phyloP scores from a whole-genome alignment of 1,140 invertebrate genomes.

The Calliphora vicina region DNA sequence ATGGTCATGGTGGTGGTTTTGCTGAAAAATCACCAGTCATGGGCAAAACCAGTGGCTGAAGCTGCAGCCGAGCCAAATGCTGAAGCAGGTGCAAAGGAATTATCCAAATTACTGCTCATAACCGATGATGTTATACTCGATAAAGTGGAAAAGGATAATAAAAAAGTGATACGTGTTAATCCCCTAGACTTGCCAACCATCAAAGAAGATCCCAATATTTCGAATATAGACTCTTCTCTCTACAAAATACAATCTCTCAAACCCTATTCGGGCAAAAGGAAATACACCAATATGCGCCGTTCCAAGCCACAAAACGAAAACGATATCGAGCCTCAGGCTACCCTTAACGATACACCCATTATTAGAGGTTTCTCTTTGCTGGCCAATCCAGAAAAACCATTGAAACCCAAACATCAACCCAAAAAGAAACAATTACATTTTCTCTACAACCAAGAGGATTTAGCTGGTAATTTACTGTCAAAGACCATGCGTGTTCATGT shows the following conservation, averaged over 20 bases:
- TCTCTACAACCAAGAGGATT: constrained; percentile 44
- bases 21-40: neutral
- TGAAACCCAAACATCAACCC: constrained; percentile 55
- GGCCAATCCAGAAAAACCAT: neutral
- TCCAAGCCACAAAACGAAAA: neutral
- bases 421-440: constrained; percentile 46
- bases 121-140: constrained; percentile 54
- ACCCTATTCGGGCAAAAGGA: constrained; percentile 39
- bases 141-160: constrained; percentile 49
- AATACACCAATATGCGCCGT: constrained; percentile 50
- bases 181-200: constrained; percentile 50
- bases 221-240: constrained; percentile 53
- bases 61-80: neutral
- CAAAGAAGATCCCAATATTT: constrained; percentile 47
- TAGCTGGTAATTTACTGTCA: constrained; percentile 29
- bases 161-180: constrained; percentile 58
- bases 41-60: neutral
- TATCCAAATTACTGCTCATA: constrained; percentile 44
- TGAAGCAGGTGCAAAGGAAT: neutral
- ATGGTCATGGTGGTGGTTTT: neutral
- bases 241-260: constrained; percentile 54
- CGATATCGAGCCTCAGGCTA: neutral
- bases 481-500: constrained; percentile 51
- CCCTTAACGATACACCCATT: neutral
- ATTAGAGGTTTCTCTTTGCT: neutral